Conservation (phyloP, 2,113 vertebrate genomes). For the Bubo scandiacus region DNA sequence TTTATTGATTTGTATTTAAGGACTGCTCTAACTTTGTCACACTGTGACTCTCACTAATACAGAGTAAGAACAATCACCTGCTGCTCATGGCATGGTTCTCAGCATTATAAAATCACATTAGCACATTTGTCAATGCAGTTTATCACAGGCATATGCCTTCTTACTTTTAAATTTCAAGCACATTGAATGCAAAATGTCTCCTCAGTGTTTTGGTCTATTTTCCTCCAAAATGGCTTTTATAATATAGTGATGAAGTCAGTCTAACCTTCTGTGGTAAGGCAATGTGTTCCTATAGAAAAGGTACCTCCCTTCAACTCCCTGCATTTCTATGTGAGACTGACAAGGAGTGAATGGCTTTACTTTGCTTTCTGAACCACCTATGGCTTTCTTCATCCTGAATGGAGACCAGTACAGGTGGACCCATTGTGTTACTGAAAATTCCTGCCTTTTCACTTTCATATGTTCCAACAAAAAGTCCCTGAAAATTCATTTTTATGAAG, state of each 20-base stretch:
- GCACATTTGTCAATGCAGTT: neutral
- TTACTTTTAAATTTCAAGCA: neutral
- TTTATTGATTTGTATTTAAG: neutral
- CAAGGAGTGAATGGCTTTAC: neutral
- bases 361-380: neutral
- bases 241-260: neutral
- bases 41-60: neutral
- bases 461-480: neutral
- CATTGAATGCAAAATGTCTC: neutral
- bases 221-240: neutral
- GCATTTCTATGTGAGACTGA: neutral
- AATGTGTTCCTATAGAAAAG: neutral
- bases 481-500: neutral
- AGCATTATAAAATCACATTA: neutral
- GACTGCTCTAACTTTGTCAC: neutral
- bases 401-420: neutral
- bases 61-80: neutral
- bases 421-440: neutral
- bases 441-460: neutral
- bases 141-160: neutral
- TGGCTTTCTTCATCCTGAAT: neutral
- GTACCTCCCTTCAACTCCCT: neutral
- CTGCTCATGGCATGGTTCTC: neutral
- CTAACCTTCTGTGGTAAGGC: neutral
- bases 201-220: neutral